Percentiles rank a stretch among this genome's conserved stretches.
Conservation (phyloP, 30 jellyfish, hydroid and myxozoan species). For the Catostylus mosaicus region DNA sequence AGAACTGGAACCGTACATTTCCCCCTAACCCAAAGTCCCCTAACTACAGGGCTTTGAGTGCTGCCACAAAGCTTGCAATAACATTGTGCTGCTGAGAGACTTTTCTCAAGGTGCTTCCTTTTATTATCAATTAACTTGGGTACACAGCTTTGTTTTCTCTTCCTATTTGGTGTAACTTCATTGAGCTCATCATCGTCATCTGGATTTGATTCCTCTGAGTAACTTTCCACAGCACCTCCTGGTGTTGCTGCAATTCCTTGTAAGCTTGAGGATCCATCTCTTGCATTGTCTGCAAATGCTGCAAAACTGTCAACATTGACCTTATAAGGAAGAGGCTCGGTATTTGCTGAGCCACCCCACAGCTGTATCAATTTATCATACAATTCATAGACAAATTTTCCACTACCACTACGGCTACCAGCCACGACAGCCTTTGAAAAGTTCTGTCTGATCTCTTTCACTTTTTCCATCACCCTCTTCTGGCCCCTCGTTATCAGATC, state of each 20-base stretch:
- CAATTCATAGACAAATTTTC: constrained; percentile 46
- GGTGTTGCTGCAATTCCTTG: constrained; percentile 19
- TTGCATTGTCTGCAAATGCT: neutral
- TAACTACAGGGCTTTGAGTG: no score
- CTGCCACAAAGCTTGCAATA: constrained; percentile 16
- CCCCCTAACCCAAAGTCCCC: no score
- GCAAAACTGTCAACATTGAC: no score
- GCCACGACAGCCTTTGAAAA: constrained; percentile 53
- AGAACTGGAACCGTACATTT: no score
- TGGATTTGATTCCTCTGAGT: constrained; percentile 18
- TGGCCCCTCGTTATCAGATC: constrained; percentile 39
- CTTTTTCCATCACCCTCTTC: constrained; percentile 59
- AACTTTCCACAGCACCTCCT: constrained; percentile 22
- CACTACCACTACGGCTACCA: constrained; percentile 77
- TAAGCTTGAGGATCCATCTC: constrained; percentile 3
- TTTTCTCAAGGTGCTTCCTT: constrained; percentile 49
- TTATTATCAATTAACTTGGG: constrained; percentile 57
- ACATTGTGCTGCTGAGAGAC: constrained; percentile 53
- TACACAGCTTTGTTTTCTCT: constrained; percentile 18
- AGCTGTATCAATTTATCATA: constrained; percentile 37
- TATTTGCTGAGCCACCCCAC: constrained; percentile 69
- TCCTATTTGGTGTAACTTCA: constrained; percentile 28
- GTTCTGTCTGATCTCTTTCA: constrained; percentile 60
- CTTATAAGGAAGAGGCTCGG: constrained; percentile 35
- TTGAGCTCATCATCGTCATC: constrained; percentile 23